Percentiles rank a stretch among this genome's conserved stretches.
phyloP scores from a whole-genome alignment of 2,113 vertebrate species.

The Mohoua ochrocephala region DNA sequence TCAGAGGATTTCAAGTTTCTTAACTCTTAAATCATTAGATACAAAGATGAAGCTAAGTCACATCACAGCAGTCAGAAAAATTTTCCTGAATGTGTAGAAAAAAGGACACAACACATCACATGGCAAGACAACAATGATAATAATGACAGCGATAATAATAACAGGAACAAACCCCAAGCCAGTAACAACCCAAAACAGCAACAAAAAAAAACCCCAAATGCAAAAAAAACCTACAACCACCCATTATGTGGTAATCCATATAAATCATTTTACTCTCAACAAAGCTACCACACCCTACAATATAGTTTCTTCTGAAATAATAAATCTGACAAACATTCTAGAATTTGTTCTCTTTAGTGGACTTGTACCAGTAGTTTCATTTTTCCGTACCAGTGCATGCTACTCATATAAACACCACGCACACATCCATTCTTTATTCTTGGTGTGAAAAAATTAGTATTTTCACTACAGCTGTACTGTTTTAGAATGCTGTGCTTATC shows the following conservation, averaged over 20 bases:
- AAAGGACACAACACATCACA: background rate
- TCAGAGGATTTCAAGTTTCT: background rate
- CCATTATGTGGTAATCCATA: background rate
- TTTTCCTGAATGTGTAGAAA: background rate
- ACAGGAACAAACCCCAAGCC: background rate
- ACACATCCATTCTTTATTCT: background rate
- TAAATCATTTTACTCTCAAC: background rate
- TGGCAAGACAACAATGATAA: background rate
- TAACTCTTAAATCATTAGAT: background rate
- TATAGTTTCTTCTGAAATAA: background rate
- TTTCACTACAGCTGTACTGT: background rate
- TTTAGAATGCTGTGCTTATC: background rate
- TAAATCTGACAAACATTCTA: background rate
- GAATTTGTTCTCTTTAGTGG: background rate
- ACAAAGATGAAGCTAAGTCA: background rate
- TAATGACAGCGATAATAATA: background rate
- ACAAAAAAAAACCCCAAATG: background rate
- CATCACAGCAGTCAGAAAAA: background rate
- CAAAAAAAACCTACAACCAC: fast-evolving
- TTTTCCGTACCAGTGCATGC: background rate
- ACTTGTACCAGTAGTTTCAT: background rate
- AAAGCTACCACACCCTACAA: background rate
- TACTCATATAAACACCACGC: background rate
- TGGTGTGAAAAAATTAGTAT: background rate
- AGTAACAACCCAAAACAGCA: background rate